Evolutionary conservation across 1,140 invertebrate species (phyloP).

Genomic region (Bilobella aurantiaca): DNA sequence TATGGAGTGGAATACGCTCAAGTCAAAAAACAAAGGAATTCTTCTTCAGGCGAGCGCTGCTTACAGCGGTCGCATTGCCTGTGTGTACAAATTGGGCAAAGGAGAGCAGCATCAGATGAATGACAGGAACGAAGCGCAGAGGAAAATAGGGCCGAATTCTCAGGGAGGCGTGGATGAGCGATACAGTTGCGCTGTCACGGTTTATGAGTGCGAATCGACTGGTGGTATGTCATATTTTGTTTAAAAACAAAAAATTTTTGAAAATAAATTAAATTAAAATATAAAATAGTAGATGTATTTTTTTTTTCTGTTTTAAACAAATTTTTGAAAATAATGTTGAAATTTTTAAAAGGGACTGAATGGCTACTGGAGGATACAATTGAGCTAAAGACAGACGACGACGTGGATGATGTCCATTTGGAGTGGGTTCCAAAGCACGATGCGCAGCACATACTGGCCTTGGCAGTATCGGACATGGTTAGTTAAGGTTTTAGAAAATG

Average conservation of each 20-base stretch:
- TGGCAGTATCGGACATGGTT: conserved; percentile 85
- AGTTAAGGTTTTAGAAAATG: too few relatives aligned
- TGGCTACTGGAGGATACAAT: conserved; percentile 99
- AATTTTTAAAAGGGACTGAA: conserved; percentile 51
- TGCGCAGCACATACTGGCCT: conserved; percentile 93
- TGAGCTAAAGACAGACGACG: conserved; percentile 55
- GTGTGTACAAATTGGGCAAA: conserved; percentile 69
- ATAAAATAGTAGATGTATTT: too few relatives aligned
- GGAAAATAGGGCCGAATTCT: neutral
- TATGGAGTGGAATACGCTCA: conserved; percentile 31
- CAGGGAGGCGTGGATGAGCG: conserved; percentile 1
- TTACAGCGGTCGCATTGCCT: conserved; percentile 91
- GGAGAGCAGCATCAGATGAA: too few relatives aligned
- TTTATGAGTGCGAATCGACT: conserved; percentile 98
- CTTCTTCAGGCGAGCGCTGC: conserved; percentile 74
- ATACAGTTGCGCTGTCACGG: conserved; percentile 56
- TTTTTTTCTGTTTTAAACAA: conserved; percentile 18
- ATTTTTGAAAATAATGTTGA: conserved; percentile 4
- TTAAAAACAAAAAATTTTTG: neutral
- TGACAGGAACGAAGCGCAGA: conserved; percentile 28
- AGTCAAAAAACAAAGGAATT: conserved; percentile 28
- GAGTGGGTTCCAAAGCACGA: conserved; percentile 99
- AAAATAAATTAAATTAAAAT: too few relatives aligned
- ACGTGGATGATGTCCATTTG: conserved; percentile 57
- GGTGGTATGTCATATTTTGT: conserved; percentile 55